Conservation (phyloP, 2,113 vertebrate genomes). For the Baryphthengus martii region DNA sequence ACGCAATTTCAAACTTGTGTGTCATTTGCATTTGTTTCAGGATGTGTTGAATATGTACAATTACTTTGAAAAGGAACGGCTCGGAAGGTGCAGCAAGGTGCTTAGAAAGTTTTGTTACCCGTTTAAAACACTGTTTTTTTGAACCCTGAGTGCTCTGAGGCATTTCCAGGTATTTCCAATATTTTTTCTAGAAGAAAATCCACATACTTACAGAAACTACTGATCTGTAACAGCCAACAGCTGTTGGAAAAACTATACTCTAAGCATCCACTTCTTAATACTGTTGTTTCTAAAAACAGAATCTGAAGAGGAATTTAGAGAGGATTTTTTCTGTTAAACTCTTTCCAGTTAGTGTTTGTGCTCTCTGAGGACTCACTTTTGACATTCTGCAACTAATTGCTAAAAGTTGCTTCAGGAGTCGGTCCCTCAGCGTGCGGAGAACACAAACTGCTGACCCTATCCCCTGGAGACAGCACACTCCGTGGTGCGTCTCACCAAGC, state of each 20-base stretch:
- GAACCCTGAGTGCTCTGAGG: background rate
- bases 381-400: background rate
- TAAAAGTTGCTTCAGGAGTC: background rate
- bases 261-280: background rate
- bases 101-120: background rate
- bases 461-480: background rate
- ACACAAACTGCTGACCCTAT: background rate
- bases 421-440: background rate
- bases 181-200: background rate
- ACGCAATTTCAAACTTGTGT: background rate
- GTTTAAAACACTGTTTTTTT: background rate
- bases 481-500: background rate
- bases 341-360: background rate
- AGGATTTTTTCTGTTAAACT: background rate
- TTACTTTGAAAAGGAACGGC: background rate
- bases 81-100: background rate
- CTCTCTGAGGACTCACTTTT: background rate
- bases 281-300: background rate
- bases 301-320: background rate
- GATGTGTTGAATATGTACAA: background rate
- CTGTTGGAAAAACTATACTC: background rate
- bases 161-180: background rate
- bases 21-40: background rate
- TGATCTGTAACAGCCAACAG: background rate
- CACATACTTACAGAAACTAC: background rate